These are phyloP conservation scores for Lepas anatifera DNA, from an alignment of 2,888 invertebrate genomes.

Conservation along the genomic window DNA sequence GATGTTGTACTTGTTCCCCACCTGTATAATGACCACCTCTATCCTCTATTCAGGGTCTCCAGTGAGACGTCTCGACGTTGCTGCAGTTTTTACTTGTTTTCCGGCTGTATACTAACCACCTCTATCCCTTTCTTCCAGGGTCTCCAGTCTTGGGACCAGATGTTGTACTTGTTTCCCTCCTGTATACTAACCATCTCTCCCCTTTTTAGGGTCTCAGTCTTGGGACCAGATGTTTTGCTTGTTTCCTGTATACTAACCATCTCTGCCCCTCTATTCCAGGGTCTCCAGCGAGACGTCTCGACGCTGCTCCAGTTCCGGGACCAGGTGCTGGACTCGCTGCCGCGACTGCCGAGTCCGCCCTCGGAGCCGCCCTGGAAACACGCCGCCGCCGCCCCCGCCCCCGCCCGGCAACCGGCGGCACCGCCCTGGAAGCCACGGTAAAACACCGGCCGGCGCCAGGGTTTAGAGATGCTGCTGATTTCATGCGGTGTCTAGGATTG, in stretches of 20 bases:
- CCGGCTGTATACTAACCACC: too few relatives aligned
- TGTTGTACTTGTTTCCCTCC: slow-evolving; percentile 23
- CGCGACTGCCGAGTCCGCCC: slow-evolving; percentile 18
- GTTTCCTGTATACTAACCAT: too few relatives aligned
- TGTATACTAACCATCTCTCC: too few relatives aligned
- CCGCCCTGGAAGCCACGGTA: background rate
- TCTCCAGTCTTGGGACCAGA: slow-evolving; percentile 24
- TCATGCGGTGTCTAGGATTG: too few relatives aligned
- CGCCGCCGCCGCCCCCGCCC: background rate
- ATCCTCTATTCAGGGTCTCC: slow-evolving; percentile 26
- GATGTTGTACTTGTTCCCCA: slow-evolving; percentile 23
- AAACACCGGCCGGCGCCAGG: too few relatives aligned
- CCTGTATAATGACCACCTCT: too few relatives aligned
- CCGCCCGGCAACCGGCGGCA: background rate
- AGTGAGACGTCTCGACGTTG: slow-evolving; percentile 24
- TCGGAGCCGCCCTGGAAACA: background rate
- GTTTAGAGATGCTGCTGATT: too few relatives aligned
- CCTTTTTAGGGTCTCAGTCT: too few relatives aligned
- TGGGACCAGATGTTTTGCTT: too few relatives aligned
- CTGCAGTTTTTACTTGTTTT: too few relatives aligned
- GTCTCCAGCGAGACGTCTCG: slow-evolving; percentile 24
- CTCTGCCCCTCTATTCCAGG: too few relatives aligned
- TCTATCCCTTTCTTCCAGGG: too few relatives aligned
- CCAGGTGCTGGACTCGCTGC: slow-evolving; percentile 23
- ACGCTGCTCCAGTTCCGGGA: slow-evolving; percentile 24